Base-by-base conservation (phyloP, 2,888 invertebrate genomes). In the Eurytoma adleriae region DNA sequence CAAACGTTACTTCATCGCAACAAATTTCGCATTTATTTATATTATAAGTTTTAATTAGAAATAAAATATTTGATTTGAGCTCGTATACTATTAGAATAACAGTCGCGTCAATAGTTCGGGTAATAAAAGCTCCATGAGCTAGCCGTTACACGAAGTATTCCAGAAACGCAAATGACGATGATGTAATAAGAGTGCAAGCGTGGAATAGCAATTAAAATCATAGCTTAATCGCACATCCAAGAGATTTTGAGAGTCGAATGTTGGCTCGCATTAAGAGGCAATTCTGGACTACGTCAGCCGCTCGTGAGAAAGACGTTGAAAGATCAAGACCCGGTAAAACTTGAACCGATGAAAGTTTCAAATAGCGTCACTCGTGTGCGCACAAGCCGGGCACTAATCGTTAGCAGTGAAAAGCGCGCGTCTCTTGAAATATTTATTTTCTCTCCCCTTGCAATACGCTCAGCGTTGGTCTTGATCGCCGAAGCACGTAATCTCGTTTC, bases 241-340 rank as follows among this genome's bases (percentile, higher is more conserved):
- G 57, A 61, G 72, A 78, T 78, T 78, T 73, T 40, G 30, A 40
- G 40, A 40, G 40, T 40, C 52, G 40, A 69, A 69, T 57, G 69
- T 62, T 40, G 40, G 20, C 14, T 67, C 27, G 56, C 79, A 69
- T 69, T 79, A 79, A 80, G 67, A 48, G 20, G 56, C 30, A 72
- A 80, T 56, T 76, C 52, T 20, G 30, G 10, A 54, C 52, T n/a
- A 40, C n/a, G 66, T 16, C 12, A 40, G 10, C 40, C n/a, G 48
- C 13, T n/a, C 10, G 14, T 16, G 64, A 70, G 27, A 57, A 20
- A 73, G 71, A 75, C 66, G 59, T 50, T 50, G 57, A 59, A 70
- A 18, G 71, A 79, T 71, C 80, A 70, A 79, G 74, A 69, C 69
- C 72, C 66, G 66, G 78, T 81, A 81, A 78, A 81, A 81, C 78